Conservation (phyloP, 2,888 invertebrate genomes). For the Tribolium freemani region DNA sequence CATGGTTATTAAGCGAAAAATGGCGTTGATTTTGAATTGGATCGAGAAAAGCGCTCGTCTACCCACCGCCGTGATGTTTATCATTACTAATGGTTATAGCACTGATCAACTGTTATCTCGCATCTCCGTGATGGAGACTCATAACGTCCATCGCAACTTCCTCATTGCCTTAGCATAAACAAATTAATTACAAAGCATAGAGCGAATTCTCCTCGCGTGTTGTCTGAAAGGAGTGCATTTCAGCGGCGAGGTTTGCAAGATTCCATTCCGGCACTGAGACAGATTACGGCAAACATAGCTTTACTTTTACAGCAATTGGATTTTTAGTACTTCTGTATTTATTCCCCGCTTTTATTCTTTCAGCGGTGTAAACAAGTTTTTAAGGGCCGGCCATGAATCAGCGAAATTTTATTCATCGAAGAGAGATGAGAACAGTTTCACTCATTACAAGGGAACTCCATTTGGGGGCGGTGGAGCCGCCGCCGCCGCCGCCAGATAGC, state of each 20-base stretch:
- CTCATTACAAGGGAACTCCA: background rate
- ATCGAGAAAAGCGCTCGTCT: background rate
- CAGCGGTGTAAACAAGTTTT: constrained; percentile 30
- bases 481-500: constrained; percentile 37
- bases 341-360: constrained; percentile 33
- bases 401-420: constrained; percentile 24
- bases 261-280: constrained; percentile 35
- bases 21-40: background rate
- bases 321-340: constrained; percentile 37
- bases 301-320: constrained; percentile 38
- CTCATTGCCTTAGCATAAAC: constrained; percentile 44
- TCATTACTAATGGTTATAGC: constrained; percentile 18
- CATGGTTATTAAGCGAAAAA: no score
- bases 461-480: background rate
- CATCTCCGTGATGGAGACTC: constrained; percentile 20
- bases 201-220: constrained; percentile 9
- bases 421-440: no score
- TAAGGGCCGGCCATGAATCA: constrained; percentile 33
- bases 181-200: constrained; percentile 42
- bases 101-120: constrained; percentile 14
- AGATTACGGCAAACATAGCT: constrained; percentile 35
- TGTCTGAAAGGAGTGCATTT: constrained; percentile 5
- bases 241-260: constrained; percentile 27
- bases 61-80: constrained; percentile 9
- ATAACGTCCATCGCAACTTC: constrained; percentile 41